Evolutionary conservation across 2,113 vertebrate species (phyloP), one percentile per base, ranked within the genome.

Genomic region (Rostratula benghalensis): DNA sequence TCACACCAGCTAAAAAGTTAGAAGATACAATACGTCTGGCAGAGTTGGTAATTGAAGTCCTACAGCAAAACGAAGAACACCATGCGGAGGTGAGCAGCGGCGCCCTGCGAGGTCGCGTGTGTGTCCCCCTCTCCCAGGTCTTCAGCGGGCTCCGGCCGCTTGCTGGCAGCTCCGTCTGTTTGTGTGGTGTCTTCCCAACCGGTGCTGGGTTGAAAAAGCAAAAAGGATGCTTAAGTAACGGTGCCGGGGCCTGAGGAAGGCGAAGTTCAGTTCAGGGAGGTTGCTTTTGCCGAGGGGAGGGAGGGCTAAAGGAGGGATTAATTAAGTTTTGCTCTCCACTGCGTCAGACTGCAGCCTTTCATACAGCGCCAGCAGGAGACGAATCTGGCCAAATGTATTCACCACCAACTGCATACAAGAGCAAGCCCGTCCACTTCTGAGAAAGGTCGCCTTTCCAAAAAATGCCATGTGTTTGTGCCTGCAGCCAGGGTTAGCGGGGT

Each of bases 31-130:
- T 99, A 91, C 99, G 99, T 46, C 98, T 99, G 97, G 98, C 99
- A 50, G 99, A 99, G 95, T 91, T 99, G 98, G 99, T 99, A 95
- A 99, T 99, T 68, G 99, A 99, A 98, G 99, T 99, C 75, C 99
- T 99, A 20, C 99, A 99, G 93, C 99, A 99, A 97, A 99, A 99
- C 0, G 99, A 99, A 96, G 99, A 99, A 92, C 99, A 99, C 89
- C 99, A 99, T 2, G 99, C 99, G 31, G 99, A 99, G 99, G 99
- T 99, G 97, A 99, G 99, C 96, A 80, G 54, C 22, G 9, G 18
- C 7, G 22, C 53, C 31, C 45, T 9, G 78, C 19, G 39, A 59
- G 41, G 30, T 76, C 28, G 28, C 20, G 56, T 69, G 82, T 82
- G 12, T 43, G 11, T 43, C 22, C 48, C 48, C 48, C 48, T 13